These are phyloP conservation scores for Hepsetus odoe DNA, from an alignment of 2,113 vertebrate species.

Conservation along the genomic window DNA sequence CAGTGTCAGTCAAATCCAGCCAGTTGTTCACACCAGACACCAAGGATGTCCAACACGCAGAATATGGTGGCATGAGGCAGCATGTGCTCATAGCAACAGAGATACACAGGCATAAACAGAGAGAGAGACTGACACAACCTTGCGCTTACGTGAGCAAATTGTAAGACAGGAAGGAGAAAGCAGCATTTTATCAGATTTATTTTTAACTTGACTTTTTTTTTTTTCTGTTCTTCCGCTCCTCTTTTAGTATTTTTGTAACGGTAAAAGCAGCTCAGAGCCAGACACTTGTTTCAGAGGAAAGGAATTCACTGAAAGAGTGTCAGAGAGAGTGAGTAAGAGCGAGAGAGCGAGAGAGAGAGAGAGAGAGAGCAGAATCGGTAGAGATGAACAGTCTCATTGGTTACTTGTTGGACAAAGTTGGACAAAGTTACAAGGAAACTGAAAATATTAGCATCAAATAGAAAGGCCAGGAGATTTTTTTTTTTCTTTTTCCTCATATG, in stretches of 20 bases:
- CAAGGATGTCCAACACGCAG: constrained; percentile 63
- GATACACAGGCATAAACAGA: constrained; percentile 63
- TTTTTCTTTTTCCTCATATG: background rate
- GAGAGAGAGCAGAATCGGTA: constrained; percentile 7
- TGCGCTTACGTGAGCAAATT: background rate
- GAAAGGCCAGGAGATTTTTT: background rate
- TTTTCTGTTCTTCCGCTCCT: constrained; percentile 39
- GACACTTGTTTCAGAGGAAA: constrained; percentile 74
- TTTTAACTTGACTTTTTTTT: constrained; percentile 39
- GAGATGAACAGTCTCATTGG: constrained; percentile 44
- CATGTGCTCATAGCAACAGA: constrained; percentile 68
- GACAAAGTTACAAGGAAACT: constrained; percentile 54
- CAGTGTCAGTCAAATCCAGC: constrained; percentile 45
- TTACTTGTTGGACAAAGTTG: constrained; percentile 44
- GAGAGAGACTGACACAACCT: constrained; percentile 5
- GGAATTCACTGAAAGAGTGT: constrained; percentile 72
- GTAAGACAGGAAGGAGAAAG: constrained; percentile 35
- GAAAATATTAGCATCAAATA: background rate
- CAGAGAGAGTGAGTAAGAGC: constrained; percentile 37
- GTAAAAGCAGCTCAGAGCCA: constrained; percentile 61
- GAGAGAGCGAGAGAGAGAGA: constrained; percentile 10
- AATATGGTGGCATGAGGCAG: constrained; percentile 63
- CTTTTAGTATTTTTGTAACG: constrained; percentile 53
- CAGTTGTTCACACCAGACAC: constrained; percentile 10
- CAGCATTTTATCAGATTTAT: constrained; percentile 8